Evolutionary conservation across 2,888 invertebrate species (phyloP).

Genomic region (Periphyllus acericola): DNA sequence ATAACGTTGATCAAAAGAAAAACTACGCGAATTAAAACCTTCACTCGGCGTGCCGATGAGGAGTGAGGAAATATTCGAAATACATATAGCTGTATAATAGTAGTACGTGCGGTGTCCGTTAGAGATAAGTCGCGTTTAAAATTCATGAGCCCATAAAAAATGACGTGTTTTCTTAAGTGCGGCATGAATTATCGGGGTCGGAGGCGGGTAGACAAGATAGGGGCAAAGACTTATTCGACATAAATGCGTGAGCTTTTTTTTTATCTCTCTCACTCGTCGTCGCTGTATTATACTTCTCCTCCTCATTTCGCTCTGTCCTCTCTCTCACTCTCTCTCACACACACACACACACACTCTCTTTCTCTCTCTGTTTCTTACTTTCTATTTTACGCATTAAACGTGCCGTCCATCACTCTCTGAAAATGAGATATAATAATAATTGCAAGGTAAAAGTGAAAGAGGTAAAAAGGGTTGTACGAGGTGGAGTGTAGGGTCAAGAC

Average conservation of each 20-base stretch:
- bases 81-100: not conserved
- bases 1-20: not conserved
- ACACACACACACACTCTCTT: not conserved
- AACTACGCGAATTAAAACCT: not conserved
- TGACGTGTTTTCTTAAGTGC: constrained; percentile 33
- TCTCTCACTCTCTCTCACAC: not conserved
- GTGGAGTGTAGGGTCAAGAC: constrained; percentile 34
- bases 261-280: not conserved
- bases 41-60: not conserved
- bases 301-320: not conserved
- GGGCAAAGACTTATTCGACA: constrained; percentile 29
- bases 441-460: constrained; percentile 39
- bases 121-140: constrained; percentile 52
- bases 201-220: constrained; percentile 22
- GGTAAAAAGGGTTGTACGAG: constrained; percentile 19
- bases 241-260: constrained; percentile 36
- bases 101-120: constrained; percentile 4
- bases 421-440: constrained; percentile 37
- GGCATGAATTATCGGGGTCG: constrained; percentile 33
- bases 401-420: not conserved
- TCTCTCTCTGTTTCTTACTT: not conserved
- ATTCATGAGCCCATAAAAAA: constrained; percentile 56
- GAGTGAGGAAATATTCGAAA: not conserved
- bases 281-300: constrained; percentile 7
- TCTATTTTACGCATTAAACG: not conserved